These are phyloP conservation scores for Columba guinea DNA, from an alignment of 2,797 vertebrate genomes.

Conservation along the genomic window DNA sequence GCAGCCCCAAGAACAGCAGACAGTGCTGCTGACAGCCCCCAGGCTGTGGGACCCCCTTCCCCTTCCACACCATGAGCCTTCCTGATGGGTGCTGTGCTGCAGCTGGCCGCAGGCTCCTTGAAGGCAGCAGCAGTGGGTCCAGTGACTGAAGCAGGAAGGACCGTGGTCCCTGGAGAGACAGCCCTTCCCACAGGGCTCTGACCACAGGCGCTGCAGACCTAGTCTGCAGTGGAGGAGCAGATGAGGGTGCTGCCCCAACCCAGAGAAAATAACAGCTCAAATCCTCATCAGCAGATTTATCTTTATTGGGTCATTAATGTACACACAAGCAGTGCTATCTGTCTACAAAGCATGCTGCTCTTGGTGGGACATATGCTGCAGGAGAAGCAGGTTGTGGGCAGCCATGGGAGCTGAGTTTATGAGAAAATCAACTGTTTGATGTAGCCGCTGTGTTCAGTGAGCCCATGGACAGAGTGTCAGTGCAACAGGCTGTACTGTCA, in stretches of 20 bases:
- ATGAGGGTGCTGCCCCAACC: not conserved
- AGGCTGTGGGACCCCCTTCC: not conserved
- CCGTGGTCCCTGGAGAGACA: not conserved
- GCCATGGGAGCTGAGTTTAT: accelerated
- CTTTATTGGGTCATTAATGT: not conserved
- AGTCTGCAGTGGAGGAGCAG: not conserved
- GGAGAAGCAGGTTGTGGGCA: not conserved
- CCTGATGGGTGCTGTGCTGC: not conserved
- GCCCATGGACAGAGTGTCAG: accelerated
- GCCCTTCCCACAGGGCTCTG: not conserved
- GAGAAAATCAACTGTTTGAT: not conserved
- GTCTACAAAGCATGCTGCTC: not conserved
- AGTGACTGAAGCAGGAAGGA: not conserved
- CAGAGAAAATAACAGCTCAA: not conserved
- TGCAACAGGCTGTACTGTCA: not conserved
- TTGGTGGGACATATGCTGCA: accelerated
- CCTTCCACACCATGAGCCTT: not conserved
- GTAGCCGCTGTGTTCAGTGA: accelerated
- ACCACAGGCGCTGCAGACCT: not conserved
- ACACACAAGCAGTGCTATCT: not conserved
- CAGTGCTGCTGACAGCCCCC: not conserved
- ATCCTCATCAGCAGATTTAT: not conserved
- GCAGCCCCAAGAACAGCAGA: not conserved
- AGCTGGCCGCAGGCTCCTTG: not conserved
- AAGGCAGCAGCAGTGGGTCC: not conserved